These are phyloP conservation scores for Drosophila parvula DNA, from an alignment of 1,140 invertebrate species.

Conservation along the genomic window DNA sequence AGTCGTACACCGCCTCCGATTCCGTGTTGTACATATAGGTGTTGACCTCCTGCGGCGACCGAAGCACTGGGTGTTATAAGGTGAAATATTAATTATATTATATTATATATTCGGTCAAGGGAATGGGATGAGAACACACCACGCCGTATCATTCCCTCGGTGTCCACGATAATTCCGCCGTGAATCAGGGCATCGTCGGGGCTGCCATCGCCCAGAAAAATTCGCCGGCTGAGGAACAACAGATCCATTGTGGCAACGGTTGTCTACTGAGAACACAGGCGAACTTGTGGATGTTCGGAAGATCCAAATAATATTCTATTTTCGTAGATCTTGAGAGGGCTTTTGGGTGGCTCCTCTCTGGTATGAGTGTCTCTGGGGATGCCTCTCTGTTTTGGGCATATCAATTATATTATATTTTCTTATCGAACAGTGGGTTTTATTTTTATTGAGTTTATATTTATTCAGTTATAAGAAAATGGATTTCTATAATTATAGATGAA, in stretches of 20 bases:
- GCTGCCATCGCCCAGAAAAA: conserved; percentile 69
- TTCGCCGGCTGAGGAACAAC: conserved; percentile 78
- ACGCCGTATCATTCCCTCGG: conserved; percentile 71
- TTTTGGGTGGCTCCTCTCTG: background rate
- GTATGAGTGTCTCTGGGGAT: too few relatives aligned
- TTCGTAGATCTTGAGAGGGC: conserved; percentile 25
- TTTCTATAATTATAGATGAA: too few relatives aligned
- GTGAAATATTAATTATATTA: background rate
- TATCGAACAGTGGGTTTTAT: too few relatives aligned
- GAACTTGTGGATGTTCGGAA: background rate
- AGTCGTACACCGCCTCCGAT: conserved; percentile 85
- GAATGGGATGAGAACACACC: conserved; percentile 24
- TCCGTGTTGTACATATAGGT: conserved; percentile 77
- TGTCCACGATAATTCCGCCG: conserved; percentile 80
- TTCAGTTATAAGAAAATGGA: too few relatives aligned
- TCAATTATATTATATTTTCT: too few relatives aligned
- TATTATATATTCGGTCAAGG: background rate
- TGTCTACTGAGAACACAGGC: conserved; percentile 22
- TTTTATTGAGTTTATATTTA: too few relatives aligned
- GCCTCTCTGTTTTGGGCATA: too few relatives aligned
- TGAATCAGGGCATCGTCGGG: conserved; percentile 53
- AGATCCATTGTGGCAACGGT: conserved; percentile 67
- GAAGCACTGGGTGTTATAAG: conserved; percentile 41
- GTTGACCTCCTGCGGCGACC: conserved; percentile 73
- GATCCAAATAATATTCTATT: conserved; percentile 26